phyloP scores from a whole-genome alignment of 2,888 invertebrate genomes.

The Sphaeridia pumilis region DNA sequence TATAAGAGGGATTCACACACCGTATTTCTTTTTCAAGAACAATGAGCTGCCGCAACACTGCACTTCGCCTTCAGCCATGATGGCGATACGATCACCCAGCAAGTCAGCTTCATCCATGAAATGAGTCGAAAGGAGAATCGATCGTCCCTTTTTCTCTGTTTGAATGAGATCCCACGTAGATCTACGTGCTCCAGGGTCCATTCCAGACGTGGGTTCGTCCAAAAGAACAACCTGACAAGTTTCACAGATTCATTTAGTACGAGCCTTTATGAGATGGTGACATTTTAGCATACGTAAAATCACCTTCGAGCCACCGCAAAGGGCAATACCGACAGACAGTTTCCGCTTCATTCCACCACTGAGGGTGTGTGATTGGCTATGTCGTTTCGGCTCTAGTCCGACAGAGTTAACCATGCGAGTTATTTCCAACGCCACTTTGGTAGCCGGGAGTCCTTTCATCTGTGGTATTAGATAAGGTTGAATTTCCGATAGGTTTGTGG shows the following conservation, averaged over 20 bases:
- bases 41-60: conserved; percentile 70
- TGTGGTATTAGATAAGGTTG: conserved; percentile 38
- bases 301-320: conserved; percentile 51
- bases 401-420: conserved; percentile 49
- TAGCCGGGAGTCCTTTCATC: conserved; percentile 50
- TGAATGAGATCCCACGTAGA: conserved; percentile 38
- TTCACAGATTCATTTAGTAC: background rate
- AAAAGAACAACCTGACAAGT: conserved; percentile 44
- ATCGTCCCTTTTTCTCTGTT: conserved; percentile 53
- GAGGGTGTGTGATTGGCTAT: conserved; percentile 50
- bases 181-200: conserved; percentile 44
- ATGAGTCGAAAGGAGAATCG: conserved; percentile 83
- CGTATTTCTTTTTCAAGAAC: conserved; percentile 57
- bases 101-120: conserved; percentile 94
- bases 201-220: conserved; percentile 44
- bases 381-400: conserved; percentile 52
- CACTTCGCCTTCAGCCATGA: conserved; percentile 62
- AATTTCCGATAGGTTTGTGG: too few species aligned
- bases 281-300: background rate
- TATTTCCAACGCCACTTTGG: conserved; percentile 46
- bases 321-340: conserved; percentile 71
- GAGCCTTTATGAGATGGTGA: too few species aligned
- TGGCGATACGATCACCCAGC: conserved; percentile 77
- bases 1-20: conserved; percentile 41
- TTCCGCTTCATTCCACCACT: conserved; percentile 93